Percentiles rank a stretch among this genome's conserved stretches.
These are phyloP conservation scores for Anthopleura sola DNA, from an alignment of 64 coral and sea anemone genomes.

Conservation along the genomic window DNA sequence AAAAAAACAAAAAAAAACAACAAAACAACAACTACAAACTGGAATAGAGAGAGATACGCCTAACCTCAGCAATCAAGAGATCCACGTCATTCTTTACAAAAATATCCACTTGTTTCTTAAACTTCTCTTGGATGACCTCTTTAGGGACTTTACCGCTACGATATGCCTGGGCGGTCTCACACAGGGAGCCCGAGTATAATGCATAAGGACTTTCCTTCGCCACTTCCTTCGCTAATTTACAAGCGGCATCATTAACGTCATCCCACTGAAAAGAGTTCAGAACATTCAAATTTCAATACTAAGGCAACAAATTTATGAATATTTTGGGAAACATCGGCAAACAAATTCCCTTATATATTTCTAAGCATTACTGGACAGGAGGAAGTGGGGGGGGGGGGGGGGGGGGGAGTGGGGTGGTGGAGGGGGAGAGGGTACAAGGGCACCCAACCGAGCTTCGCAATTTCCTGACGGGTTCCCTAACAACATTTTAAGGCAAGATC, in stretches of 20 bases:
- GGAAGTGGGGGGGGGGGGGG: no score
- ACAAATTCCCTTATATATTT: no score
- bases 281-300: no score
- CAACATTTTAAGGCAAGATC: no score
- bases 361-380: no score
- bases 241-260: conserved; percentile 53
- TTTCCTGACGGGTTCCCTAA: no score
- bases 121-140: conserved; percentile 39
- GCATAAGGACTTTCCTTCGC: conserved; percentile 44
- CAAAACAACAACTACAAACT: not conserved
- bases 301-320: no score
- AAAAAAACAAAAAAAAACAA: not conserved
- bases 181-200: conserved; percentile 43
- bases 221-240: conserved; percentile 52
- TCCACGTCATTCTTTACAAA: conserved; percentile 61
- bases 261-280: conserved; percentile 8
- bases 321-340: no score
- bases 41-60: not conserved
- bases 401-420: no score
- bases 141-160: conserved; percentile 26
- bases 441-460: no score
- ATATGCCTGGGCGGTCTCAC: conserved; percentile 52
- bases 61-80: conserved; percentile 71
- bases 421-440: no score
- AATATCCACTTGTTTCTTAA: conserved; percentile 54